Evolutionary conservation across 1,140 invertebrate species (phyloP).

Genomic region (Bombus difficillimus): DNA sequence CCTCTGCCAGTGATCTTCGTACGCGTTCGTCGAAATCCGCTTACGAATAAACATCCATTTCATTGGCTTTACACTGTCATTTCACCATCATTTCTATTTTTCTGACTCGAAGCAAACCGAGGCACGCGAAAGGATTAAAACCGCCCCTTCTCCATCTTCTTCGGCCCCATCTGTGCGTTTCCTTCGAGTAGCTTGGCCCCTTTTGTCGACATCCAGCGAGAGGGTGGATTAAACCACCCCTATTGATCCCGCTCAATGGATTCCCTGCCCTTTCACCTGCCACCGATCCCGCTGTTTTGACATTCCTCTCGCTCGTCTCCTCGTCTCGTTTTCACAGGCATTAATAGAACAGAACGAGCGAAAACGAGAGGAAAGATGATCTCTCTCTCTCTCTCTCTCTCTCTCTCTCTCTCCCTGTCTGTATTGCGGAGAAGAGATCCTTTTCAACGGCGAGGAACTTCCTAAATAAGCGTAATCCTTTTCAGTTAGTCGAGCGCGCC

Average conservation of each 20-base stretch:
- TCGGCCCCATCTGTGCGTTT: conserved; percentile 31
- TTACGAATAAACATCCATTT: conserved; percentile 66
- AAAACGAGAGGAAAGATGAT: neutral
- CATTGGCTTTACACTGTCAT: conserved; percentile 64
- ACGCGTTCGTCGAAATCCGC: conserved; percentile 70
- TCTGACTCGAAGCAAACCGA: conserved; percentile 72
- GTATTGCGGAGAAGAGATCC: neutral
- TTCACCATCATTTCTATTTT: conserved; percentile 69
- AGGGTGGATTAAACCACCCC: conserved; percentile 73
- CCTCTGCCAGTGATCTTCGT: neutral
- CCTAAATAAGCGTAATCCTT: conserved; percentile 56
- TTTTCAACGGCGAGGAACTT: conserved; percentile 45
- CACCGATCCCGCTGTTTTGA: conserved; percentile 73
- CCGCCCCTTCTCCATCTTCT: conserved; percentile 23
- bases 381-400: too few species aligned
- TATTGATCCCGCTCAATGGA: conserved; percentile 74
- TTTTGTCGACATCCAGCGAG: conserved; percentile 60
- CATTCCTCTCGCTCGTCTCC: conserved; percentile 67
- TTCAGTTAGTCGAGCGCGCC: conserved; percentile 34
- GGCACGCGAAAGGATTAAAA: conserved; percentile 71
- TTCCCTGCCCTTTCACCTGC: conserved; percentile 64
- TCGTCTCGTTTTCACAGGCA: conserved; percentile 46
- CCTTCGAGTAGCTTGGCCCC: conserved; percentile 61
- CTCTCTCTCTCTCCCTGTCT: neutral
- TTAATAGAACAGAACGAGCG: conserved; percentile 23